Percentiles rank a stretch among this genome's conserved stretches.
Evolutionary conservation across 2,888 invertebrate genomes (phyloP).

Genomic region (Epiblema foenella): DNA sequence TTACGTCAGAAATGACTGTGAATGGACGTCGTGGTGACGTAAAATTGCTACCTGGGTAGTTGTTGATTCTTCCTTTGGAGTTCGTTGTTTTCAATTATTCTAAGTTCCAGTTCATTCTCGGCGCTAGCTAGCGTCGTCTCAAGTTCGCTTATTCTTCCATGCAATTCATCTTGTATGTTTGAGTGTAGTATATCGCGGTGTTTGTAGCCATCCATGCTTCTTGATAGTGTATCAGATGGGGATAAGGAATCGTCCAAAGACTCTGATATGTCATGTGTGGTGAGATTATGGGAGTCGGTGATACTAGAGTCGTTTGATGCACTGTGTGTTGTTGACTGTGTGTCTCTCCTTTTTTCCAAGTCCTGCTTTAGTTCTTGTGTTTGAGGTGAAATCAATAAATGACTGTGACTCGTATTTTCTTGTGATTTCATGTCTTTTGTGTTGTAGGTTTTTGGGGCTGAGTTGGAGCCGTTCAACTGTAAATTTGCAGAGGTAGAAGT

Average conservation of each 20-base stretch:
- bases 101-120: slow-evolving; percentile 6
- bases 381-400: not conserved
- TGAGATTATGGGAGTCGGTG: not conserved
- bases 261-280: not conserved
- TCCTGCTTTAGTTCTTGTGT: not conserved
- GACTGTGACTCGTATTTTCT: not conserved
- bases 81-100: slow-evolving; percentile 14
- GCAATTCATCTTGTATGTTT: not conserved
- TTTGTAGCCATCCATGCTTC: not conserved
- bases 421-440: not conserved
- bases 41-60: too few relatives aligned
- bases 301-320: not conserved
- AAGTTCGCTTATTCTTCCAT: not conserved
- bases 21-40: too few relatives aligned
- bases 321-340: not conserved
- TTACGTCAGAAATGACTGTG: too few relatives aligned
- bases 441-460: not conserved
- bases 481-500: not conserved
- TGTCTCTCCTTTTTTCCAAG: not conserved
- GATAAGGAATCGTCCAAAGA: not conserved
- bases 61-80: slow-evolving; percentile 16
- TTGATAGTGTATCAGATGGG: not conserved
- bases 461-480: not conserved
- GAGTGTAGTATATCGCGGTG: not conserved
- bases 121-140: not conserved